These are phyloP conservation scores for Gryllus bimaculatus DNA, from an alignment of 1,140 invertebrate genomes.

Conservation along the genomic window DNA sequence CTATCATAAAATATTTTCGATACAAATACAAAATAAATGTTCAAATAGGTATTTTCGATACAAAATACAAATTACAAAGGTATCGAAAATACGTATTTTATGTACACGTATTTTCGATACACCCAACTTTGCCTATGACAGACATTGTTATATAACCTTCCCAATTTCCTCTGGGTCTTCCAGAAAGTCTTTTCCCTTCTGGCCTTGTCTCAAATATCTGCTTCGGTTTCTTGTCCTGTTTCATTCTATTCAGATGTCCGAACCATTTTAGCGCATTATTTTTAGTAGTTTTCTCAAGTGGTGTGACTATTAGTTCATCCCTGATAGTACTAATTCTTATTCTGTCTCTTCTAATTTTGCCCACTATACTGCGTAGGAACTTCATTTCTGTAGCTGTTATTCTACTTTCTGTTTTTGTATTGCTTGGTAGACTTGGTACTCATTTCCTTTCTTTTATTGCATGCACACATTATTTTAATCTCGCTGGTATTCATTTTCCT, in stretches of 20 bases:
- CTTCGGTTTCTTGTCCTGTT: conserved; percentile 1
- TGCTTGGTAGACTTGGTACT: neutral
- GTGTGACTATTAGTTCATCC: neutral
- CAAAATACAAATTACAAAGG: no score
- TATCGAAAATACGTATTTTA: no score
- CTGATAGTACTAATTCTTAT: conserved; percentile 6
- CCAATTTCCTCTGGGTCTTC: neutral
- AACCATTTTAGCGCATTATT: conserved; percentile 7
- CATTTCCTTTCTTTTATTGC: neutral
- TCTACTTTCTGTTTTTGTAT: conserved; percentile 5
- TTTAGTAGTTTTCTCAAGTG: neutral
- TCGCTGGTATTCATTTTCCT: no score
- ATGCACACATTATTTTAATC: no score
- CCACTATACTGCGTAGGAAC: conserved; percentile 7
- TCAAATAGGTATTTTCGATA: no score
- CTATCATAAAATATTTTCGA: no score
- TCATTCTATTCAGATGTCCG: conserved; percentile 10
- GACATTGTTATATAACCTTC: no score
- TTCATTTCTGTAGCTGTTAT: conserved; percentile 11
- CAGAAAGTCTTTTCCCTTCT: conserved; percentile 10
- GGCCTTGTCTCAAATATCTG: neutral
- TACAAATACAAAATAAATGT: no score
- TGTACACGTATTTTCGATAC: no score
- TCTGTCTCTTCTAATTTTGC: neutral
- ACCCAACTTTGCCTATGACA: no score